Evolutionary conservation across 2,797 vertebrate species (phyloP), one percentile per base, ranked within the genome.

Genomic region (Lophotriccus pileatus): DNA sequence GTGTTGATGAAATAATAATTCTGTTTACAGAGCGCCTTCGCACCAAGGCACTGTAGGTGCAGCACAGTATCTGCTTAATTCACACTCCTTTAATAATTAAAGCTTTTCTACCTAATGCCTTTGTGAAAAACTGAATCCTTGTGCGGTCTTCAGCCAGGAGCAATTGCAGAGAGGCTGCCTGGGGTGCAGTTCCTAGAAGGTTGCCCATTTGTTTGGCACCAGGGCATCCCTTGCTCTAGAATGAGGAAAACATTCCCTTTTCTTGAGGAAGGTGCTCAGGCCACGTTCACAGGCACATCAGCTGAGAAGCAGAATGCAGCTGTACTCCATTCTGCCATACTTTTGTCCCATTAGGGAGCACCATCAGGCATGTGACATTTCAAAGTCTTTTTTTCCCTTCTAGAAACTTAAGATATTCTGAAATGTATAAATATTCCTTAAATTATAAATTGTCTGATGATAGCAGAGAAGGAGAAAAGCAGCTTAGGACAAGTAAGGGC

Each of bases 1-100:
- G 93, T 81, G 95, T 49, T 96, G 93, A 96, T 93, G 91, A 95
- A 96, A 97, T 96, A 96, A 96, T 96, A 91, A 96, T 95, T 96
- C 89, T 96, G 88, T 93, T 96, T 96, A 96, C 84, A 93, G 92
- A 95, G 84, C 0, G 10, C 88, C 73, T 95, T 93, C 91, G 90
- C 84, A 92, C 92, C 92, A 80, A 93, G 90, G 70, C 90, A 43
- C 90, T 55, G 86, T 91, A 89, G 92, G 92, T 95, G 66, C 84
- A 86, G 88, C 78, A 75, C 75, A 56, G n/a, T 91, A 44, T 84
- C 89, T 90, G 62, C 63, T 97, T 90, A 94, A 94, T 96, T 95
- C 90, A 81, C 64, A 59, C 30, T 89, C 89, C 69, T 94, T 96
- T 89, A 96, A 96, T 96, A 85, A 96, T 97, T 96, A 97, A 95